Percentiles rank a stretch among this genome's conserved stretches.
Evolutionary conservation across 2,888 invertebrate genomes (phyloP).

Genomic region (Lasioglossum malachurum): DNA sequence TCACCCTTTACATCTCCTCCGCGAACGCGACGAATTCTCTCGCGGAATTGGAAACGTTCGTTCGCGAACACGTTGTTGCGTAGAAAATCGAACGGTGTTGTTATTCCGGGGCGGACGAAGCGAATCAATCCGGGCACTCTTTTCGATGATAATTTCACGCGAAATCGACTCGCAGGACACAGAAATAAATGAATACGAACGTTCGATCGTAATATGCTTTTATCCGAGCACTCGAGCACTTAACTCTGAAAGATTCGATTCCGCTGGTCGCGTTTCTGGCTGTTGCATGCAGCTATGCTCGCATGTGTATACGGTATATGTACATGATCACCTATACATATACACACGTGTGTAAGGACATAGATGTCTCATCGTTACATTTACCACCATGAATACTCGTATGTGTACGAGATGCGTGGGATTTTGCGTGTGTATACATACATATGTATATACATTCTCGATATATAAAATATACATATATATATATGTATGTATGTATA

Average conservation of each 20-base stretch:
- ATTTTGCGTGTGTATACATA: not conserved
- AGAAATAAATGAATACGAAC: slow-evolving; percentile 43
- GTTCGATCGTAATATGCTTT: slow-evolving; percentile 69
- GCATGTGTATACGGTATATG: slow-evolving; percentile 65
- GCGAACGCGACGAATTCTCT: not conserved
- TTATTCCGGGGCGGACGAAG: not conserved
- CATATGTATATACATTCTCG: not conserved
- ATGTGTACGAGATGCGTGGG: not conserved
- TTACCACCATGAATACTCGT: not conserved
- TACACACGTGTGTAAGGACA: slow-evolving; percentile 29
- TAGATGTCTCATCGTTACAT: slow-evolving; percentile 9
- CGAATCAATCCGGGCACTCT: not conserved
- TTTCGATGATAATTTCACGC: slow-evolving; percentile 9
- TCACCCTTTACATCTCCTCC: not conserved
- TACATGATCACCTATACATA: slow-evolving; percentile 17
- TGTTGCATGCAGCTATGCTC: slow-evolving; percentile 78
- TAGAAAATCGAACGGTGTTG: not conserved
- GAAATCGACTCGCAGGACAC: not conserved
- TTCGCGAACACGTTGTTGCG: not conserved
- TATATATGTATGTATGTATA: slow-evolving; percentile 19
- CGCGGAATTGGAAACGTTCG: not conserved
- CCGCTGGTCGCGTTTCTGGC: slow-evolving; percentile 70
- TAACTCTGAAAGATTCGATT: slow-evolving; percentile 74
- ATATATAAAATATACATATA: not conserved
- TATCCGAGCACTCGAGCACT: slow-evolving; percentile 76